Evolutionary conservation across 2,797 vertebrate species (phyloP).

Genomic region (Limosa lapponica): DNA sequence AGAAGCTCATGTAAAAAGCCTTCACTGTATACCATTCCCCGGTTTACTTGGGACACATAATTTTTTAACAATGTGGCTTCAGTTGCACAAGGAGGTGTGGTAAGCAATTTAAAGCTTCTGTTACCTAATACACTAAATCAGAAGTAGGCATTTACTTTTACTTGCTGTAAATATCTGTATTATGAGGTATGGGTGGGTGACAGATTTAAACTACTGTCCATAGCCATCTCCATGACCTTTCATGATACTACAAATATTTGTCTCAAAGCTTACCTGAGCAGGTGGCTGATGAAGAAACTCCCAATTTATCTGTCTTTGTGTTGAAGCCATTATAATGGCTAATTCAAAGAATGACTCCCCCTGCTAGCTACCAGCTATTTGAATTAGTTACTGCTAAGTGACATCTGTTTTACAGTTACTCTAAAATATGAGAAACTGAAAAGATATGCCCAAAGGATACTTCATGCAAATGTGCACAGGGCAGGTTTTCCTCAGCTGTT

Average conservation of each 20-base stretch:
- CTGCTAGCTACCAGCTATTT: neutral
- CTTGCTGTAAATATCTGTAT: neutral
- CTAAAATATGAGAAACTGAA: neutral
- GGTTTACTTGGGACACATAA: neutral
- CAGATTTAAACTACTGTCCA: neutral
- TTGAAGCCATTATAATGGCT: neutral
- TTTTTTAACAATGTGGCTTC: neutral
- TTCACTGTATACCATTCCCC: neutral
- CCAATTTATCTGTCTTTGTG: neutral
- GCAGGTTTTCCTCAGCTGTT: neutral
- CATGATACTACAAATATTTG: neutral
- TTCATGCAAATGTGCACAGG: neutral
- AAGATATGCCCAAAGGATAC: neutral
- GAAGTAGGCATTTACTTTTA: neutral
- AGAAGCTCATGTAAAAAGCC: neutral
- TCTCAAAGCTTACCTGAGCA: neutral
- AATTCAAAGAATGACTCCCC: neutral
- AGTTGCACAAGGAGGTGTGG: neutral
- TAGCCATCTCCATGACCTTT: neutral
- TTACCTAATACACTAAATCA: neutral
- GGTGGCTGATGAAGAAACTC: neutral
- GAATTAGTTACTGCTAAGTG: neutral
- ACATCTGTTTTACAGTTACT: neutral
- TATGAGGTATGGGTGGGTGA: rapidly evolving
- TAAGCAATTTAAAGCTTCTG: neutral